These are phyloP conservation scores for Typhlichthys subterraneus DNA, from an alignment of 2,797 vertebrate genomes.

Conservation along the genomic window DNA sequence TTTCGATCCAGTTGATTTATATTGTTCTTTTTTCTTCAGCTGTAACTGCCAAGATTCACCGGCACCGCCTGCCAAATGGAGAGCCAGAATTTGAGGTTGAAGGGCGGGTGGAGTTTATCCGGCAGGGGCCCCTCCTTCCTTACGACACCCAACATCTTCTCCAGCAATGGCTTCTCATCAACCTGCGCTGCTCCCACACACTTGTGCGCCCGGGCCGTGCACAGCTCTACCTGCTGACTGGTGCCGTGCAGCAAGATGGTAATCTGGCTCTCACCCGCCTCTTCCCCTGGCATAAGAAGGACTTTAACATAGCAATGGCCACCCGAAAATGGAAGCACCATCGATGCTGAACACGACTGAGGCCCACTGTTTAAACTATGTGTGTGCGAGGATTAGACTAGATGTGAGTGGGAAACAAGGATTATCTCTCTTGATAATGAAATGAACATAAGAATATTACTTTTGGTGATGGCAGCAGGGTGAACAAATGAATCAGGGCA, in stretches of 20 bases:
- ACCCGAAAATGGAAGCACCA: constrained; percentile 87
- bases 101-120: constrained; percentile 84
- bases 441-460: too few relatives aligned
- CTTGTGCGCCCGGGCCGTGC: constrained; percentile 76
- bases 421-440: too few relatives aligned
- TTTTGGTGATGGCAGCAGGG: background rate
- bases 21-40: constrained; percentile 58
- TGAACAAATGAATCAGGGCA: constrained; percentile 39
- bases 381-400: constrained; percentile 19
- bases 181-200: constrained; percentile 76
- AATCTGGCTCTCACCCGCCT: constrained; percentile 73
- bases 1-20: background rate
- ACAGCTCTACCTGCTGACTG: constrained; percentile 82
- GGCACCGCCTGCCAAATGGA: constrained; percentile 64
- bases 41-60: constrained; percentile 84
- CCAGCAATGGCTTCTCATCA: constrained; percentile 88
- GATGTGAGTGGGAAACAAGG: too few relatives aligned
- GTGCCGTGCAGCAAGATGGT: constrained; percentile 72
- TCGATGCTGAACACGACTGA: constrained; percentile 74
- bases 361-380: background rate
- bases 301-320: constrained; percentile 78
- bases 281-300: constrained; percentile 87
- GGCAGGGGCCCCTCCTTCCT: constrained; percentile 81
- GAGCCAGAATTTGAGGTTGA: constrained; percentile 81
- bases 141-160: constrained; percentile 85